phyloP scores from a whole-genome alignment of 2,888 invertebrate genomes.

The Rhamnusium bicolor region DNA sequence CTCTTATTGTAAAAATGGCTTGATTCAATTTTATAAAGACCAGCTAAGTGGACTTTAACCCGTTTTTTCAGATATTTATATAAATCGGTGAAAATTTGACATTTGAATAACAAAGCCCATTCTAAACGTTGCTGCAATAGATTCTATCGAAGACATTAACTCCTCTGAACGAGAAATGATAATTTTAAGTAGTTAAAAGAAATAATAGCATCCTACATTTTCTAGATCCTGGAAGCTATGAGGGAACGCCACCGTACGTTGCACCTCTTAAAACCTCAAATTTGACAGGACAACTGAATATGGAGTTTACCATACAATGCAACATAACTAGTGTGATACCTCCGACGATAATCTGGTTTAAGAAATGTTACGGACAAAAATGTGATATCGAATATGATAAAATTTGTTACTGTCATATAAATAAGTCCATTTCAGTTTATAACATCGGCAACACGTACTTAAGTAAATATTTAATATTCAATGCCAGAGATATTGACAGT shows the following conservation, averaged over 20 bases:
- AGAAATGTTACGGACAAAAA: slow-evolving; percentile 61
- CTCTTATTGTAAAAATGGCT: too few relatives aligned
- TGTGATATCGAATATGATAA: slow-evolving; percentile 62
- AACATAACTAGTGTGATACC: slow-evolving; percentile 64
- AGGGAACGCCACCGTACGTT: slow-evolving; percentile 60
- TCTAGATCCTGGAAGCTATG: slow-evolving; percentile 57
- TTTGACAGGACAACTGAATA: slow-evolving; percentile 59
- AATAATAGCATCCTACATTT: neutral
- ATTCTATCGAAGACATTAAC: too few relatives aligned
- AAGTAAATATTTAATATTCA: slow-evolving; percentile 66
- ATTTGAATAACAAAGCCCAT: too few relatives aligned
- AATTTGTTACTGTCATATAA: slow-evolving; percentile 62
- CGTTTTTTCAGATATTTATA: too few relatives aligned
- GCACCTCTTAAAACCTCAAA: slow-evolving; percentile 62
- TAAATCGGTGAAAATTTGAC: too few relatives aligned
- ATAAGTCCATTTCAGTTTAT: slow-evolving; percentile 53
- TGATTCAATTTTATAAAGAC: too few relatives aligned
- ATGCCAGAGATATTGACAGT: slow-evolving; percentile 62
- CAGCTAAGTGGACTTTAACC: too few relatives aligned
- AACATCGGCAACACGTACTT: slow-evolving; percentile 62
- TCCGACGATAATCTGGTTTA: slow-evolving; percentile 66
- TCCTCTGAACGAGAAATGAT: too few relatives aligned
- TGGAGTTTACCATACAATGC: slow-evolving; percentile 66
- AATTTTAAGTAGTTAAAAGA: too few relatives aligned
- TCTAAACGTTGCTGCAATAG: too few relatives aligned